Evolutionary conservation across 2,888 invertebrate genomes (phyloP), one percentile per base, ranked within the genome.

Genomic region (Hydropsyche betteni): DNA sequence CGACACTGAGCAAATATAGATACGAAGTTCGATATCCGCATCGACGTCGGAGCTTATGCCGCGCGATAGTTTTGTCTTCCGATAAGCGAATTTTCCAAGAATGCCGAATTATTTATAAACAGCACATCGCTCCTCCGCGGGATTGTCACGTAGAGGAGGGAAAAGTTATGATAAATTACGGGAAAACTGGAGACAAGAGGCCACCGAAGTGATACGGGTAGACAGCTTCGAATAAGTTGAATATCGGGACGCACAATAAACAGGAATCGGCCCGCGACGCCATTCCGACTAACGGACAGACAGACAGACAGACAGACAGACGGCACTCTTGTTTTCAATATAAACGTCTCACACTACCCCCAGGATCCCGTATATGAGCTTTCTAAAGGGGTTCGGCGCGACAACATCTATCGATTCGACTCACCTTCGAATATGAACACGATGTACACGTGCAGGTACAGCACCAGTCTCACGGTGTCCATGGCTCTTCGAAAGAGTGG

Each of bases 391-490:
- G 34, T 61, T 16, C 33, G 33, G 10, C 5, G 7, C 6, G 34
- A 36, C 33, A 64, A 36, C 36, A 44, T 34, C 38, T 69, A 69
- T 69, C 44, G 44, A 69, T 69, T 75, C 34, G 51, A 77, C 77
- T 75, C 74, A 79, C 79, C 79, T 74, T 79, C 75, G 50, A 79
- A 77, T n/a, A 77, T 74, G 74, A 79, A 79, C 36, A 79, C 75
- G 14, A 76, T 76, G 74, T 79, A 79, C 33, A 79, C 79, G 74
- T 77, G 70, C 5, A 79, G 75, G 68, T 79, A 79, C 55, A 79
- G 64, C 16, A 76, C 72, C 61, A 79, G 33, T 51, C 76, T 76
- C 8, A 79, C 53, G 44, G 76, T 52, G 64, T 77, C 77, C 75
- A 77, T 77, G 69, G 68, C 38, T 70, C 52, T 53, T 33, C 34